These are phyloP conservation scores for Dipodomys ordii DNA, from an alignment of 2,113 vertebrate species.

Conservation along the genomic window DNA sequence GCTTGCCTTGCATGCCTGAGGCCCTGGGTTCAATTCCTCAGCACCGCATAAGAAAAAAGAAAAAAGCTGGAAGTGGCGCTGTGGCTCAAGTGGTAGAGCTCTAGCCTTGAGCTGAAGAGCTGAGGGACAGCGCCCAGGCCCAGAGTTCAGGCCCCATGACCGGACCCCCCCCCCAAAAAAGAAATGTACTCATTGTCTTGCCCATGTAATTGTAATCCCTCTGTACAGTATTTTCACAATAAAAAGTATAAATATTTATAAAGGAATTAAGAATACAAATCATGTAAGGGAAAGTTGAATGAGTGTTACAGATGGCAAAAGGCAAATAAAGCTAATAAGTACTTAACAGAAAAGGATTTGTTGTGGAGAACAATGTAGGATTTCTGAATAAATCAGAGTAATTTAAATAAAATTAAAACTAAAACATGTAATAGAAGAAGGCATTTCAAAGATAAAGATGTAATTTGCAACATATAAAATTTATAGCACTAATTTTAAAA, in stretches of 20 bases:
- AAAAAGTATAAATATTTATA: conserved; percentile 17
- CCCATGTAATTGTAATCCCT: too few species aligned
- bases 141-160: too few species aligned
- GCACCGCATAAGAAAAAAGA: too few species aligned
- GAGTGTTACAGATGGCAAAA: not conserved
- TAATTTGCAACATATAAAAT: conserved; percentile 30
- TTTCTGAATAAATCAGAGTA: conserved; percentile 39
- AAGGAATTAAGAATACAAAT: conserved; percentile 9
- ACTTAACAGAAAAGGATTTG: conserved; percentile 1
- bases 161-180: too few species aligned
- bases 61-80: too few species aligned
- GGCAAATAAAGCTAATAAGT: conserved; percentile 2
- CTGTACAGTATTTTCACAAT: too few species aligned
- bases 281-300: not conserved
- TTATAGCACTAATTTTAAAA: conserved; percentile 59
- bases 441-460: conserved; percentile 18
- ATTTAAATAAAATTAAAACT: conserved; percentile 44
- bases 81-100: too few species aligned
- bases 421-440: conserved; percentile 25
- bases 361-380: not conserved
- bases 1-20: too few species aligned
- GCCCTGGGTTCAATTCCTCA: too few species aligned
- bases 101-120: too few species aligned
- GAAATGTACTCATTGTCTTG: too few species aligned
- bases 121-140: too few species aligned